Evolutionary conservation across 2,113 vertebrate species (phyloP), one percentile per base, ranked within the genome.

Genomic region (Microtus ochrogaster): DNA sequence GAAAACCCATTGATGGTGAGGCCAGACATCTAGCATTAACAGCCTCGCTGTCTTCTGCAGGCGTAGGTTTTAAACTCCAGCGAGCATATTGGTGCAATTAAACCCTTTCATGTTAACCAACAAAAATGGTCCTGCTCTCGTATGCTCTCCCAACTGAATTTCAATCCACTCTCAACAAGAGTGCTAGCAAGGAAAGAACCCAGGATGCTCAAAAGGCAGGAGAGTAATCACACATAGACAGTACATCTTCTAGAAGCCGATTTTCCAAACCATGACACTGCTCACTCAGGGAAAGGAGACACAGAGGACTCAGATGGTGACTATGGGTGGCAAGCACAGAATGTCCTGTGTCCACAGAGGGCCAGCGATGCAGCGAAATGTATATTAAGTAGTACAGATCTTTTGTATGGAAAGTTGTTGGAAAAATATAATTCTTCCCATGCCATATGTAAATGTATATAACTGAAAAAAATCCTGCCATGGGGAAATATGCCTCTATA

Each of bases 231-330:
- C 3, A 96, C 16, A 94, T 39, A 84, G 81, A 92, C 58, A 95
- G 88, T 13, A 4, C 33, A 12, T 24, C 21, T 96, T 76, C 86
- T 94, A 79, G 94, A 96, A 90, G 96, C 74, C 72, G 5, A 76
- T 19, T 90, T 83, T 93, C 92, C 94, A 52, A 94, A 88, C 73
- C 79, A 93, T 78, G 76, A 58, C 94, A 49, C 14, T 3, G 74
- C 55, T 91, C 86, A 96, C 92, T 98, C 74, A 91, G 55, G 94
- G 52, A 49, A 95, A 49, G n/a, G 36, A 0, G 92, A 10, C 79
- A 82, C 24, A 4, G 61, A 30, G 93, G 82, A 85, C 92, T 95
- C 89, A 81, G 94, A 47, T 73, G 93, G 68, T 41, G 41, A 85
- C 2, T 8, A 28, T 88, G 68, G 96, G 65, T 68, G 4, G 19